Base-by-base conservation (phyloP, 2,797 vertebrate genomes). In the Tympanoctomys barrerae region DNA sequence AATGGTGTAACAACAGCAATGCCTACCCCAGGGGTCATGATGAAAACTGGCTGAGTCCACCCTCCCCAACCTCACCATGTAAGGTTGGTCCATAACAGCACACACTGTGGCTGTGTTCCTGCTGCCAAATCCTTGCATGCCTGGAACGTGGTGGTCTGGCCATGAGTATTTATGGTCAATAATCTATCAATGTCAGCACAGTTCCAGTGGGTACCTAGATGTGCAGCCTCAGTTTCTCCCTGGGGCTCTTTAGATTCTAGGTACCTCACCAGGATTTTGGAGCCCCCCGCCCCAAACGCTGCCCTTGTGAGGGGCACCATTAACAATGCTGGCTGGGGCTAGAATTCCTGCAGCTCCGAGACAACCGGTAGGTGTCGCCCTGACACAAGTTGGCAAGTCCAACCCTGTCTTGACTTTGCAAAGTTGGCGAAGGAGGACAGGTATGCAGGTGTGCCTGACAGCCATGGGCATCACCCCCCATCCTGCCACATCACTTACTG, bases 351-450 rank as follows among this genome's bases (percentile, higher is more conserved):
- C 10, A 5, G 36, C 28, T 84, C 57, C 2, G 57, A 26, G 39
- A 19, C 9, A 0, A 75, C 97, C 87, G 18, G 89, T 18, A 91
- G 97, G 83, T 61, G 95, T 57, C 78, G 8, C 81, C 57, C 92
- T 77, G 79, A 64, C 54, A 42, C 87, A 88, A 83, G 54, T 13
- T 84, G 68, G 77, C 22, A 3, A 59, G 70, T 26, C 57, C 0
- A 2, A 8, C 28, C 11, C 5, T 31, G 4, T 7, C 84, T 7
- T 36, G 49, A 16, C 39, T n/a, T 1, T 22, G n/a, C 14, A 0
- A 26, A 71, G 22, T 6, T 18, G 9, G 19, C 5, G 36, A 68
- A n/a, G 49, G n/a, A 24, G 0, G 3, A 31, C 42, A 13, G 18
- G 18, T 54, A 31, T n/a, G 31, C 31, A 18, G 73, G 42, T 14